Evolutionary conservation across 2,888 invertebrate species (phyloP), one percentile per base, ranked within the genome.

Genomic region (Andrena fulva): DNA sequence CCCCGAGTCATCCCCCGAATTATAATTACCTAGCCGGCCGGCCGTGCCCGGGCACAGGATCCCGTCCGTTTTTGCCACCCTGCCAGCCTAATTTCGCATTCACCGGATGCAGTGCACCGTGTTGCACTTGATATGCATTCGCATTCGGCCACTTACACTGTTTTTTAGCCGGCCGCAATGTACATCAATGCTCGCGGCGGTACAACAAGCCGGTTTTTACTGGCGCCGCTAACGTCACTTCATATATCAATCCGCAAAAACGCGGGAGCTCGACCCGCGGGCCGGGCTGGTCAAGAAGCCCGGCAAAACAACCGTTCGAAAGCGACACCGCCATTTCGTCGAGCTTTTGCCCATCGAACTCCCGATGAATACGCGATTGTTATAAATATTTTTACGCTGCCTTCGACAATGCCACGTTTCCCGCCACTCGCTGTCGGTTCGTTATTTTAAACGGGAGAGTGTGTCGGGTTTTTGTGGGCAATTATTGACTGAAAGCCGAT

Each of bases 191-290:
- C 77, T 70, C 70, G 66, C 48, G 56, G 67, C 74, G 77, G 74
- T 81, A 67, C 68, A 60, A 71, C 68, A 60, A 60, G 56, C 29
- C 16, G 66, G 73, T 81, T 84, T 85, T 88, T 82, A 69, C 74
- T 33, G 24, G 42, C 20, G 8, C 60, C 72, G 60, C 68, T 79
- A 84, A 82, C 84, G 80, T 81, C 84, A 75, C 86, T 86, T 86
- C 84, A 80, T 86, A 86, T 81, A 84, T 88, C 87, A 84, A 76
- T 64, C 64, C 59, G 76, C 77, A 86, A 82, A 86, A 87, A 86
- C 80, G 50, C 4, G 76, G 59, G 72, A 76, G 76, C 73, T 78
- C 70, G 73, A 59, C 56, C 35, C 76, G 10, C 54, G 67, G 8
- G 24, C 56, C 63, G 31, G 59, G 59, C 8, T 63, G 73, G 76